A percentile compares a stretch with the other conserved stretches of the same genome.
phyloP scores from a whole-genome alignment of 2,113 vertebrate genomes.

The Petrocephalus microphthalmus region DNA sequence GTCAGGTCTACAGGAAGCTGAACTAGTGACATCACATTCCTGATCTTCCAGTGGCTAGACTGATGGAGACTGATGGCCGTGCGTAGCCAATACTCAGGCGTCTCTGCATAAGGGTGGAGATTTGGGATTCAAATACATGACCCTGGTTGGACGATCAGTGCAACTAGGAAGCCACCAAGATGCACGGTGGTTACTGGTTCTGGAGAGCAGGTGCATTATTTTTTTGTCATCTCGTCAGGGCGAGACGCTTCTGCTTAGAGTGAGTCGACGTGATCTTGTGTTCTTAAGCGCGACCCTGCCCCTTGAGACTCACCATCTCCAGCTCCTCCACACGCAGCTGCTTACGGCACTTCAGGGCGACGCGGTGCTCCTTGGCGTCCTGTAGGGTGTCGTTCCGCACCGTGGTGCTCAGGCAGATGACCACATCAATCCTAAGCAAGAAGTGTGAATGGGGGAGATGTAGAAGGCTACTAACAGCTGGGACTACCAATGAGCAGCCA shows the following conservation, averaged over 20 bases:
- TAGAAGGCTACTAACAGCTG: background rate
- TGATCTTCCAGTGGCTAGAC: background rate
- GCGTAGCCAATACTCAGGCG: background rate
- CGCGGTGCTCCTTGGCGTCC: conserved; percentile 85
- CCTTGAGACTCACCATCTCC: conserved; percentile 75
- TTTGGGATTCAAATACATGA: background rate
- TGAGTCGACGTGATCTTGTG: background rate
- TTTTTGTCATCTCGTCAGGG: background rate
- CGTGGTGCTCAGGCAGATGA: conserved; percentile 90
- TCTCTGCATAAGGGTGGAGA: background rate
- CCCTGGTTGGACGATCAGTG: background rate
- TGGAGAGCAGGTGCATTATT: background rate
- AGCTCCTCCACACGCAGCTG: conserved; percentile 93
- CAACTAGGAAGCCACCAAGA: background rate
- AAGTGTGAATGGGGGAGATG: background rate
- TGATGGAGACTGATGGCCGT: background rate
- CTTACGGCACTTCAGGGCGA: conserved; percentile 89
- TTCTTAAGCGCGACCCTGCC: background rate
- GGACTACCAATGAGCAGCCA: background rate
- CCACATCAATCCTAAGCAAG: conserved; percentile 82
- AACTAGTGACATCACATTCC: background rate
- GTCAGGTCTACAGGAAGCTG: background rate
- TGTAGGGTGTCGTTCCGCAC: conserved; percentile 94
- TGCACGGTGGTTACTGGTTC: background rate
- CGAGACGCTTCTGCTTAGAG: background rate